Evolutionary conservation across 2,888 invertebrate genomes (phyloP).

Genomic region (Pasiphila rectangulata): DNA sequence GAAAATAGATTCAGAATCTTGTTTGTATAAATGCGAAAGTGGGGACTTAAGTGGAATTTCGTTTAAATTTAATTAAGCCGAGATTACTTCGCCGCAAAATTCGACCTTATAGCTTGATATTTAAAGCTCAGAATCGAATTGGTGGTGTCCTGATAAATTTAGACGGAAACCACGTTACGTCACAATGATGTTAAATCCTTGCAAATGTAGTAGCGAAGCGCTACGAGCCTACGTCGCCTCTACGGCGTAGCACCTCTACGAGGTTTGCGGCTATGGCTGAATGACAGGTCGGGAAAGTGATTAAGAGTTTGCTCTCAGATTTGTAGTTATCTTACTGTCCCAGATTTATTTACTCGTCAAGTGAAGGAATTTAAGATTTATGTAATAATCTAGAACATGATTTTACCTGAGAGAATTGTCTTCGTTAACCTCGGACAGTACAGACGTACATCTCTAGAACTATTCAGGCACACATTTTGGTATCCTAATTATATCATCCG

Average conservation of each 20-base stretch:
- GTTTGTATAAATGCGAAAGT: slow-evolving; percentile 9
- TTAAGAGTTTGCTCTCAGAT: no score
- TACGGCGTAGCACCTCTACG: slow-evolving; percentile 19
- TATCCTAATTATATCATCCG: no score
- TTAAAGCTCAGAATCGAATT: background rate
- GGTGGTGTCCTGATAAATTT: slow-evolving; percentile 9
- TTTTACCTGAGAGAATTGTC: no score
- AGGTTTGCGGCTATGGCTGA: slow-evolving; percentile 4
- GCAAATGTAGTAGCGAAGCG: slow-evolving; percentile 8
- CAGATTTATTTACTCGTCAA: no score
- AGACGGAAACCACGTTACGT: slow-evolving; percentile 20
- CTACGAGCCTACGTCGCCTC: background rate
- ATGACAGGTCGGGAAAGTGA: background rate
- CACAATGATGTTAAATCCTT: slow-evolving; percentile 20
- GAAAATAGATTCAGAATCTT: slow-evolving; percentile 11
- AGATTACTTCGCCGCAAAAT: slow-evolving; percentile 19
- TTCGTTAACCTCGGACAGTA: no score
- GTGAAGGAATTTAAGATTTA: no score
- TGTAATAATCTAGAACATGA: no score
- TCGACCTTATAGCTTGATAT: background rate
- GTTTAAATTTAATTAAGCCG: slow-evolving; percentile 26
- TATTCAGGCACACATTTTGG: no score
- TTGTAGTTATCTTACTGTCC: no score
- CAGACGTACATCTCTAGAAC: no score
- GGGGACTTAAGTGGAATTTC: slow-evolving; percentile 7